These are phyloP conservation scores for Drosophila emarginata DNA, from an alignment of 2,888 invertebrate genomes.

Conservation along the genomic window DNA sequence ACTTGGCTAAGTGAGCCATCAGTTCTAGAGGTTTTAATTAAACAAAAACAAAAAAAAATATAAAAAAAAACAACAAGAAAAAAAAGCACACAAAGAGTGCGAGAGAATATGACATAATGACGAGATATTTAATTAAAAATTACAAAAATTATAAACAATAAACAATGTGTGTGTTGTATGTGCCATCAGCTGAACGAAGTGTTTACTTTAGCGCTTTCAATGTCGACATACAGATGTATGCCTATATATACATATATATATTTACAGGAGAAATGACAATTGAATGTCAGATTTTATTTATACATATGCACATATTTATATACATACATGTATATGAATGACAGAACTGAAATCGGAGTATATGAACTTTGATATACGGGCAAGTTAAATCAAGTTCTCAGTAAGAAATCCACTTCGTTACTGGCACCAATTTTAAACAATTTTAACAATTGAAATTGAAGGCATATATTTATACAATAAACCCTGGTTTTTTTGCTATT, in stretches of 20 bases:
- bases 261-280: conserved; percentile 44
- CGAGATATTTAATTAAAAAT: conserved; percentile 70
- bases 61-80: not conserved
- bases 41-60: conserved; percentile 23
- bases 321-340: not conserved
- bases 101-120: conserved; percentile 26
- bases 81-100: not conserved
- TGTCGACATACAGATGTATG: conserved; percentile 18
- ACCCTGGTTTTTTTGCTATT: too few species aligned
- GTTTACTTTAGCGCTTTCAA: conserved; percentile 60
- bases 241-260: not conserved
- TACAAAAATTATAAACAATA: conserved; percentile 75
- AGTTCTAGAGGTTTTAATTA: conserved; percentile 48
- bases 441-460: not conserved
- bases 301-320: not conserved
- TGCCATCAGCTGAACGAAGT: conserved; percentile 46
- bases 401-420: too few species aligned
- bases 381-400: not conserved
- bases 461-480: too few species aligned
- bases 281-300: conserved; percentile 39
- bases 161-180: conserved; percentile 30
- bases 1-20: conserved; percentile 71
- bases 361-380: not conserved
- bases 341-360: not conserved
- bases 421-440: not conserved